phyloP scores from a whole-genome alignment of 2,113 vertebrate species.

The Leptocoma aspasia region DNA sequence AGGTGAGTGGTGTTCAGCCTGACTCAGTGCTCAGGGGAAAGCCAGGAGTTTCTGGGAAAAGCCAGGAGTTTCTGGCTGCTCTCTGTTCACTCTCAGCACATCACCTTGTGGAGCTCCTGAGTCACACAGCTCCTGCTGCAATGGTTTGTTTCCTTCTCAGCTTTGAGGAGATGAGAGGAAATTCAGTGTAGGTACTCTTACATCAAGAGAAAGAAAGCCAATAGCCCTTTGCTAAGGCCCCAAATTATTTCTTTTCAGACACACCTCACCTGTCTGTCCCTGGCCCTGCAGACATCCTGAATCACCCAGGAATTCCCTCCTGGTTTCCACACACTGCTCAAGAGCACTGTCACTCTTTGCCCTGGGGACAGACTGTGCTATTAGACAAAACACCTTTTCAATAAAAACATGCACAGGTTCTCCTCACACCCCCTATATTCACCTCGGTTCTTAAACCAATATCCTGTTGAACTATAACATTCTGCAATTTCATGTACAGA shows the following conservation, averaged over 20 bases:
- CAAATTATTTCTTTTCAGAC: neutral
- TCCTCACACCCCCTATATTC: neutral
- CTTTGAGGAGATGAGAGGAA: neutral
- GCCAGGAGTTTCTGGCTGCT: neutral
- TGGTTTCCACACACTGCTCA: fast-evolving
- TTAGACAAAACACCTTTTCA: neutral
- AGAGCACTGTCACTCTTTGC: too few species aligned
- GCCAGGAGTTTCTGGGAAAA: neutral
- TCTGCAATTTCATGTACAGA: neutral
- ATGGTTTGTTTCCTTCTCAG: neutral
- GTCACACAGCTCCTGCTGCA: neutral
- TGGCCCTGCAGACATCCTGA: neutral
- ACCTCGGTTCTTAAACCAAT: neutral
- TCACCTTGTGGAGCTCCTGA: neutral
- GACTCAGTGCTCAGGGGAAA: neutral
- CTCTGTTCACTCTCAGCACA: neutral
- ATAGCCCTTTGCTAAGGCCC: neutral
- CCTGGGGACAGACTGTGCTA: neutral
- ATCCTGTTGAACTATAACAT: neutral
- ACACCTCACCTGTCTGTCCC: neutral
- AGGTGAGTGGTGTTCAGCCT: neutral
- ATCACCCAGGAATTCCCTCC: neutral
- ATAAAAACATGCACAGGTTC: neutral
- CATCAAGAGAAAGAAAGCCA: neutral
- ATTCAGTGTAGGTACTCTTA: neutral